phyloP scores from a whole-genome alignment of 2,888 invertebrate species.

The Junonia oenone region DNA sequence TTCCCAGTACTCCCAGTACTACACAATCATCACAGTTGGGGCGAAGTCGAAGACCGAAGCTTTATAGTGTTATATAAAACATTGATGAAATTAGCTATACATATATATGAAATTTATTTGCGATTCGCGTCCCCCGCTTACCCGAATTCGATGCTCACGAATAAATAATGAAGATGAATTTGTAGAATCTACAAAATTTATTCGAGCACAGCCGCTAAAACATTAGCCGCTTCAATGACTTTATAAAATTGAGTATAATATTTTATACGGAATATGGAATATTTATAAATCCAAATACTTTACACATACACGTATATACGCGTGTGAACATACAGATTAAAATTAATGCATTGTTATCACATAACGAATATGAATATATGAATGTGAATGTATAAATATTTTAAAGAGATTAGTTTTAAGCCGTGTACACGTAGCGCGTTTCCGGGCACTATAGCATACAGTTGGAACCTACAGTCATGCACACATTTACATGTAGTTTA shows the following conservation, averaged over 20 bases:
- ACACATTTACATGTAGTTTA: too few species aligned
- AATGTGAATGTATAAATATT: too few species aligned
- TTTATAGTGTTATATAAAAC: too few species aligned
- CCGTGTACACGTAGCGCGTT: too few species aligned
- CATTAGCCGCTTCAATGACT: not conserved
- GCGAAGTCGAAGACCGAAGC: too few species aligned
- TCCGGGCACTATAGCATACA: not conserved
- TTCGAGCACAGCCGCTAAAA: not conserved
- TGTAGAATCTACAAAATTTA: constrained; percentile 2
- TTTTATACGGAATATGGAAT: not conserved
- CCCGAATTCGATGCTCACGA: constrained; percentile 9
- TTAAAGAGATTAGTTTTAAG: too few species aligned
- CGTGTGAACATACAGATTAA: not conserved
- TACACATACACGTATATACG: not conserved
- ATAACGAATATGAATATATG: too few species aligned
- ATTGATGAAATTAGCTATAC: not conserved
- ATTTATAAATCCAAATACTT: not conserved
- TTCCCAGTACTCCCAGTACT: too few species aligned
- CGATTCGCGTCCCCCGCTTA: not conserved
- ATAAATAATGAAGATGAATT: constrained; percentile 11
- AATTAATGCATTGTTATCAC: too few species aligned
- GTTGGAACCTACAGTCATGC: too few species aligned
- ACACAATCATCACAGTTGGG: too few species aligned
- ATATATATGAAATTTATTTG: not conserved
- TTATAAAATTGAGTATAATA: not conserved